Conservation (phyloP, 2,113 vertebrate species). For the Artemisiospiza belli region DNA sequence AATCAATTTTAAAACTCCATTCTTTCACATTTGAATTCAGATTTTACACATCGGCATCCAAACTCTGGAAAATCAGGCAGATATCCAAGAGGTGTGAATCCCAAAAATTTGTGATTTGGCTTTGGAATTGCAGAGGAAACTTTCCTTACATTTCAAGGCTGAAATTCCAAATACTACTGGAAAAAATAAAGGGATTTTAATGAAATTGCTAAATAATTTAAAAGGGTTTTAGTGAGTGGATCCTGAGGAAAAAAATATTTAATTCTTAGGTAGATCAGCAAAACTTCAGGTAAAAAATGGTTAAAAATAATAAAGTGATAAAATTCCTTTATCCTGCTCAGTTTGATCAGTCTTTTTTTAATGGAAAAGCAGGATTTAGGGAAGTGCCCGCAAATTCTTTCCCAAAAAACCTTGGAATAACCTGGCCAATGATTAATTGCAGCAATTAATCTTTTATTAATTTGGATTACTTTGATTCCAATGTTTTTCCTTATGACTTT, state of each 20-base stretch:
- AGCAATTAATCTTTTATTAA: background rate
- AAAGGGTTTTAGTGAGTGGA: background rate
- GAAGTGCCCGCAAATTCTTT: background rate
- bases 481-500: background rate
- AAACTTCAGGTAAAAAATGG: background rate
- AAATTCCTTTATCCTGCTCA: background rate
- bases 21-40: too few relatives aligned
- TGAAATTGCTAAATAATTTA: background rate
- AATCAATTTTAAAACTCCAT: fast-evolving
- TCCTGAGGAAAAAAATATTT: background rate
- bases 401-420: background rate
- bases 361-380: background rate
- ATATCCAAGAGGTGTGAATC: background rate
- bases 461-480: background rate
- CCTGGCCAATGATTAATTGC: background rate
- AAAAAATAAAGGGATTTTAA: background rate
- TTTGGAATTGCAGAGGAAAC: background rate
- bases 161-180: background rate
- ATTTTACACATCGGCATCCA: background rate
- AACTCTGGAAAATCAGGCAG: background rate
- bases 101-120: background rate
- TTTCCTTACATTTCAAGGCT: background rate
- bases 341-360: background rate
- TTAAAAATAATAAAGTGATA: background rate
- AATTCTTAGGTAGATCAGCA: background rate